Percentiles rank a stretch among this genome's conserved stretches.
Conservation (phyloP, 2,797 vertebrate species). For the Echeneis naucrates region DNA sequence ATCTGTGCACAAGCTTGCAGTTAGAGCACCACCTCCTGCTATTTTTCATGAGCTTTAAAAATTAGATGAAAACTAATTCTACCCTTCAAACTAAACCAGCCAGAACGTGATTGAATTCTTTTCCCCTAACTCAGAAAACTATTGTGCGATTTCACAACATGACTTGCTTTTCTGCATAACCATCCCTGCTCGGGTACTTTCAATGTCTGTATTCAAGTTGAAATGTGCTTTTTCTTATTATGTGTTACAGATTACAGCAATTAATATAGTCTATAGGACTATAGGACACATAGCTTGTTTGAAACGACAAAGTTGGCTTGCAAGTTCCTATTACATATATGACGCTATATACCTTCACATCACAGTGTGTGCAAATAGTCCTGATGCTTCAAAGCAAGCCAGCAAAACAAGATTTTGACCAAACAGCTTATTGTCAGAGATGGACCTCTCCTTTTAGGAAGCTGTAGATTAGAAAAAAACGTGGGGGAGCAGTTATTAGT, state of each 20-base stretch:
- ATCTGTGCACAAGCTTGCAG: conserved; percentile 6
- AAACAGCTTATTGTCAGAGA: conserved; percentile 5
- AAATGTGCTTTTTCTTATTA: conserved; percentile 12
- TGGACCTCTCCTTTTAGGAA: conserved; percentile 11
- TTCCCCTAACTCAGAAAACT: conserved; percentile 24
- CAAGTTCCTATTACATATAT: conserved; percentile 1
- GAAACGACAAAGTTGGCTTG: conserved; percentile 9
- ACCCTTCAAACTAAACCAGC: conserved; percentile 57
- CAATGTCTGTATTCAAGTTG: conserved; percentile 13
- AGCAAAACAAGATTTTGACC: not conserved
- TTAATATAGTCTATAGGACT: conserved; percentile 14
- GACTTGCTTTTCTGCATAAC: conserved; percentile 4
- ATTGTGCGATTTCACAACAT: conserved; percentile 28
- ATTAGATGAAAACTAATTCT: conserved; percentile 53
- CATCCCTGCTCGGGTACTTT: not conserved
- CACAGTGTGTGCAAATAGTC: not conserved
- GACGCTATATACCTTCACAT: not conserved
- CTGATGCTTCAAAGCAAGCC: not conserved
- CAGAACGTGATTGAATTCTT: conserved; percentile 34
- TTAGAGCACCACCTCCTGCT: conserved; percentile 21
- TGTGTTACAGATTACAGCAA: conserved; percentile 14
- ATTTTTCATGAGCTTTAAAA: conserved; percentile 38
- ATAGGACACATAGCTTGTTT: conserved; percentile 41
- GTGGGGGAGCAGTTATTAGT: conserved; percentile 20
- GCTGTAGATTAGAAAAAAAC: conserved; percentile 11